A percentile compares a stretch with the other conserved stretches of the same genome.
These are phyloP conservation scores for Percopsis omiscomaycus DNA, from an alignment of 2,797 vertebrate species.

Conservation along the genomic window DNA sequence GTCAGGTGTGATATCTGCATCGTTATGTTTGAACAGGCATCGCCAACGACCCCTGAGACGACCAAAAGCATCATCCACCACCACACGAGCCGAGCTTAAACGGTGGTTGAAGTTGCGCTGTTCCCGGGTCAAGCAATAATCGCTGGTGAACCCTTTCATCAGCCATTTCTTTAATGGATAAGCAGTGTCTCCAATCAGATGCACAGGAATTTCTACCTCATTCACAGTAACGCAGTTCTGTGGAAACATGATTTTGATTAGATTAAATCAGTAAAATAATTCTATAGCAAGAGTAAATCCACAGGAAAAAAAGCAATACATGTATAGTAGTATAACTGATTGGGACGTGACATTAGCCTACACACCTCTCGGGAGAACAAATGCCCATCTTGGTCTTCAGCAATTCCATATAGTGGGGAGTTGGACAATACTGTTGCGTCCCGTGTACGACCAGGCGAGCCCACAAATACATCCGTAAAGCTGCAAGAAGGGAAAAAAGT, in stretches of 20 bases:
- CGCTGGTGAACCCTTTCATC: neutral
- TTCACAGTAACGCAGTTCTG: slow-evolving; percentile 7
- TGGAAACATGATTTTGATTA: neutral
- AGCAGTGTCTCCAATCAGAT: slow-evolving; percentile 7
- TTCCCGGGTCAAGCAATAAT: neutral
- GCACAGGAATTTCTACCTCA: slow-evolving; percentile 8
- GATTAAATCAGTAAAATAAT: neutral
- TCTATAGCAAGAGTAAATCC: neutral
- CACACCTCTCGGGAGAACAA: neutral
- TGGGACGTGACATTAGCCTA: neutral
- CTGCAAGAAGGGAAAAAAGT: neutral
- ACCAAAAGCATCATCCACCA: slow-evolving; percentile 16
- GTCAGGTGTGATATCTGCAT: neutral
- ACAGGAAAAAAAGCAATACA: neutral
- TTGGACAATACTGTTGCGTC: slow-evolving; percentile 3
- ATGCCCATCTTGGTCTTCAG: slow-evolving; percentile 3
- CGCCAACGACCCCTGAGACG: neutral
- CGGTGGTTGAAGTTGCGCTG: slow-evolving; percentile 8
- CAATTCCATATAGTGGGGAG: neutral
- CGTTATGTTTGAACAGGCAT: neutral
- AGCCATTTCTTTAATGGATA: neutral
- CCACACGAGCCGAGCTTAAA: slow-evolving; percentile 13
- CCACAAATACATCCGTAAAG: neutral
- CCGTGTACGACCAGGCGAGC: neutral
- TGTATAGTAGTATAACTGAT: neutral